A percentile compares a stretch with the other conserved stretches of the same genome.
Conservation (phyloP, 2,797 vertebrate genomes). For the Ctenopoma kingsleyae region DNA sequence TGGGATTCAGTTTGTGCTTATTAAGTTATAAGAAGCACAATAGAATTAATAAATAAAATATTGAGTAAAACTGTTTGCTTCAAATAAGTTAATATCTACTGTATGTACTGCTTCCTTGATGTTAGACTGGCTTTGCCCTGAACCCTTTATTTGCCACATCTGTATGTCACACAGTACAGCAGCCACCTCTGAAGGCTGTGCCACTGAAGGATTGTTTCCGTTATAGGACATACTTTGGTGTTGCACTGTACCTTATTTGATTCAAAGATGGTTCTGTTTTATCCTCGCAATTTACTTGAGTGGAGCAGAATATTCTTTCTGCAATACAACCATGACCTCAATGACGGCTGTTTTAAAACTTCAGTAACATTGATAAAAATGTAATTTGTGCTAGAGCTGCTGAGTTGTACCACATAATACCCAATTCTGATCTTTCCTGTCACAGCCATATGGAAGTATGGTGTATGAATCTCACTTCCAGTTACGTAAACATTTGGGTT, state of each 20-base stretch:
- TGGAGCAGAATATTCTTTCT: neutral
- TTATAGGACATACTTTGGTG: neutral
- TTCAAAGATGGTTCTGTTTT: rapidly evolving
- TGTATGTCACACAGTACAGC: neutral
- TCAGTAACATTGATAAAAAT: too few species aligned
- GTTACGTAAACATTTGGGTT: too few species aligned
- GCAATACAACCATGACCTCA: too few species aligned
- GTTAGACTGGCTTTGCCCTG: neutral
- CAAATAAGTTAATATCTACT: slow-evolving; percentile 9
- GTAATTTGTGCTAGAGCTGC: too few species aligned
- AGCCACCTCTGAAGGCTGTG: neutral
- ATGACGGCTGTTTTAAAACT: too few species aligned
- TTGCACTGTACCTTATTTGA: neutral
- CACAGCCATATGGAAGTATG: too few species aligned
- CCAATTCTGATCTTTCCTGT: too few species aligned
- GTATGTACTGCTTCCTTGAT: neutral
- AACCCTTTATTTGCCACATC: too few species aligned
- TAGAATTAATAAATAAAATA: slow-evolving; percentile 84
- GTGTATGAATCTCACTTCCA: too few species aligned
- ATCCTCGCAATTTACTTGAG: neutral
- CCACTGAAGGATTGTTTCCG: neutral
- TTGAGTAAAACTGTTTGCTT: slow-evolving; percentile 76
- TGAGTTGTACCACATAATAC: too few species aligned
- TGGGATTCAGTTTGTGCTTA: slow-evolving; percentile 84
- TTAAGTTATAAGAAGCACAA: slow-evolving; percentile 86